phyloP scores from a whole-genome alignment of 1,140 invertebrate genomes.

The Gryon sp. region DNA sequence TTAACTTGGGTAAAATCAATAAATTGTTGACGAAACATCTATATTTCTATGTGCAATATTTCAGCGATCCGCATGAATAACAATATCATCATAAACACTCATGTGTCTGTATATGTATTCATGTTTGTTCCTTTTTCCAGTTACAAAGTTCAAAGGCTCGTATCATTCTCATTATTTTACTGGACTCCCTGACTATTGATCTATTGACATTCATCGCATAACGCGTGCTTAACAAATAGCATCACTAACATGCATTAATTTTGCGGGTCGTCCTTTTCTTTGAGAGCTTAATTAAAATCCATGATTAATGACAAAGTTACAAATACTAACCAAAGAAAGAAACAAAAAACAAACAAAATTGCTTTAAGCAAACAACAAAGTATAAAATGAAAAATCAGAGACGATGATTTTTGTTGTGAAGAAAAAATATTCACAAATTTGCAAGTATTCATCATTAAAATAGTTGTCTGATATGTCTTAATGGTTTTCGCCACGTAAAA shows the following conservation, averaged over 20 bases:
- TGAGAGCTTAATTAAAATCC: constrained; percentile 21
- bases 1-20: constrained; percentile 1
- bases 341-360: no score
- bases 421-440: no score
- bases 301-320: constrained; percentile 9
- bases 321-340: background rate
- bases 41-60: background rate
- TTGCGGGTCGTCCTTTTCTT: constrained; percentile 23
- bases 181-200: constrained; percentile 38
- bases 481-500: no score
- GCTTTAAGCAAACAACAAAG: no score
- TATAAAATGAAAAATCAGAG: no score
- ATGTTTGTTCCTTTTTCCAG: constrained; percentile 9
- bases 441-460: no score
- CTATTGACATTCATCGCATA: constrained; percentile 34
- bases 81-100: constrained; percentile 11
- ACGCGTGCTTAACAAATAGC: constrained; percentile 39
- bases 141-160: constrained; percentile 53
- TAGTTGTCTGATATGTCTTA: no score
- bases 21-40: constrained; percentile 1
- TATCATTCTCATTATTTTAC: constrained; percentile 33
- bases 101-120: background rate
- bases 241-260: constrained; percentile 37
- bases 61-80: constrained; percentile 9
- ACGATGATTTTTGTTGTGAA: no score